These are phyloP conservation scores for Diglossa cyanea DNA, from an alignment of 2,797 vertebrate genomes.

Conservation along the genomic window DNA sequence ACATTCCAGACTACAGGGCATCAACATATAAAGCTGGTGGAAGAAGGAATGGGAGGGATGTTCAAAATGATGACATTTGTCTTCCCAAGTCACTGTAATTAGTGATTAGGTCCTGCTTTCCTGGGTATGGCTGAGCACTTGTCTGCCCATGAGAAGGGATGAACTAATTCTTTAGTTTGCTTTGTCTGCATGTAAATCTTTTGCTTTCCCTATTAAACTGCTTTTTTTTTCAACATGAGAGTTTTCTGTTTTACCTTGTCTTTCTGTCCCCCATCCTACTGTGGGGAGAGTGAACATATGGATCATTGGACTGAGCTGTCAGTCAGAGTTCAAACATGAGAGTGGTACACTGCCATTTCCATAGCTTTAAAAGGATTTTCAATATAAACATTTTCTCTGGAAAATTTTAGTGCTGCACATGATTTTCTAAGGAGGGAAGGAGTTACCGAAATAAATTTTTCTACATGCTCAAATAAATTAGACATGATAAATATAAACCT, in stretches of 20 bases:
- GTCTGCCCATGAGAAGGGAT: not conserved
- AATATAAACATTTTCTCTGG: not conserved
- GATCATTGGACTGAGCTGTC: not conserved
- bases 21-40: not conserved
- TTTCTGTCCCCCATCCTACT: not conserved
- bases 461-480: not conserved
- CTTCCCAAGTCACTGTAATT: accelerated
- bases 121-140: not conserved
- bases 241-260: not conserved
- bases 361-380: not conserved
- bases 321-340: not conserved
- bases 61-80: not conserved
- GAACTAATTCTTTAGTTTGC: accelerated
- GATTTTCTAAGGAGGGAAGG: not conserved
- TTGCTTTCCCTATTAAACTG: not conserved
- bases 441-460: not conserved
- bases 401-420: not conserved
- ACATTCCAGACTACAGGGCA: not conserved
- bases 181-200: not conserved
- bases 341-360: not conserved
- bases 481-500: not conserved
- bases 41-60: accelerated
- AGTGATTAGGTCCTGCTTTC: not conserved
- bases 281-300: accelerated
- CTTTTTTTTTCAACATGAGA: accelerated